phyloP scores from a whole-genome alignment of 1,140 invertebrate genomes.

The Drosophila murphyi region DNA sequence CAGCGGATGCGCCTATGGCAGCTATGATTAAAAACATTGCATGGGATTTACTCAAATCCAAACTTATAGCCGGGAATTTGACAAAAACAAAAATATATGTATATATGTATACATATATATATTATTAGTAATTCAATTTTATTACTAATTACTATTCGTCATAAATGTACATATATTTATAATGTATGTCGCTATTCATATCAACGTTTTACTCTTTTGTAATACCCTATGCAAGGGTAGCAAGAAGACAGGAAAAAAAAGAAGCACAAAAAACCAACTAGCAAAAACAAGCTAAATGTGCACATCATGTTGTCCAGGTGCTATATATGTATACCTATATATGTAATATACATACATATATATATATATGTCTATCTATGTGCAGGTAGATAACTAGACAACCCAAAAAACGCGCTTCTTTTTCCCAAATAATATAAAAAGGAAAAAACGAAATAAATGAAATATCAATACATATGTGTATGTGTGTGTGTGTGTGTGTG shows the following conservation, averaged over 20 bases:
- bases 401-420: neutral
- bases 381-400: neutral
- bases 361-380: neutral
- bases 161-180: no score
- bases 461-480: neutral
- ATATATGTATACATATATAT: no score
- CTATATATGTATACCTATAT: neutral
- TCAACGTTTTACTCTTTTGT: no score
- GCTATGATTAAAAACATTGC: neutral
- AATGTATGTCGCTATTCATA: no score
- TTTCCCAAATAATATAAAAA: slow-evolving; percentile 1
- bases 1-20: slow-evolving; percentile 2
- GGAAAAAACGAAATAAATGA: slow-evolving; percentile 22
- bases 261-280: neutral
- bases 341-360: neutral
- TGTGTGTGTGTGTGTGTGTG: no score
- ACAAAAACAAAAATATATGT: neutral
- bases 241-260: neutral
- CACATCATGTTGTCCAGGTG: slow-evolving; percentile 44
- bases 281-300: slow-evolving; percentile 21
- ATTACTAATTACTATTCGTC: no score
- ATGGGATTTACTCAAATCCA: neutral
- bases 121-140: no score
- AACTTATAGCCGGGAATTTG: slow-evolving; percentile 29
- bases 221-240: no score